Evolutionary conservation across 1,140 invertebrate species (phyloP).

Genomic region (Mercenaria mercenaria): DNA sequence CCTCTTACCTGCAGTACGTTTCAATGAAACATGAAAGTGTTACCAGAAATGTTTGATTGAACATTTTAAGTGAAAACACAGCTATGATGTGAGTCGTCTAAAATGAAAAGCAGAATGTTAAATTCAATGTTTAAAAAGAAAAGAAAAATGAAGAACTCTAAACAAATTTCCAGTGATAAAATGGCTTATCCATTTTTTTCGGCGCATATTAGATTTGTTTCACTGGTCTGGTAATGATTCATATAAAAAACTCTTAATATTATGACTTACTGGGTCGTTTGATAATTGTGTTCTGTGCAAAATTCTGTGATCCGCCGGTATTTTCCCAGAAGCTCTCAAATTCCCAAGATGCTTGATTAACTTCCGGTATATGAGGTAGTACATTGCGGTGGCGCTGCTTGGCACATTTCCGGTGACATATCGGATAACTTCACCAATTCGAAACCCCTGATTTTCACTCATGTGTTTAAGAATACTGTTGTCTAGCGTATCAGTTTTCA

Average conservation of each 20-base stretch:
- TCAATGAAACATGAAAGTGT: too few species aligned
- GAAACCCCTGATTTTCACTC: constrained; percentile 81
- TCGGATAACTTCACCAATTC: constrained; percentile 81
- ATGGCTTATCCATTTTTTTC: too few species aligned
- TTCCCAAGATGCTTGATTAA: constrained; percentile 64
- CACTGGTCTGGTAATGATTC: too few species aligned
- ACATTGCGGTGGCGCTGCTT: constrained; percentile 81
- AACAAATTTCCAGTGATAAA: too few species aligned
- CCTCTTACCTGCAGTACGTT: neutral
- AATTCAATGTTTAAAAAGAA: too few species aligned
- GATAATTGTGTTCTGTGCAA: constrained; percentile 3
- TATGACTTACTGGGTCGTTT: constrained; percentile 9
- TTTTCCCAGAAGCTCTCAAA: constrained; percentile 37
- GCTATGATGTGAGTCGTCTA: too few species aligned
- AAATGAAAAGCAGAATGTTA: too few species aligned
- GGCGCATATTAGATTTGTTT: too few species aligned
- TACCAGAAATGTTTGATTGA: too few species aligned
- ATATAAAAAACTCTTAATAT: too few species aligned
- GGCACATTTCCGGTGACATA: constrained; percentile 83
- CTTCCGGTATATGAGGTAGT: constrained; percentile 79
- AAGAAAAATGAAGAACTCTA: too few species aligned
- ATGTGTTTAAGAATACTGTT: constrained; percentile 83
- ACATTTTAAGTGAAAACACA: too few species aligned
- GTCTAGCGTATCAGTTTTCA: constrained; percentile 78
- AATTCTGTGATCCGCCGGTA: constrained; percentile 39